Base-by-base conservation (phyloP, 2,113 vertebrate species). In the Nasalis larvatus region DNA sequence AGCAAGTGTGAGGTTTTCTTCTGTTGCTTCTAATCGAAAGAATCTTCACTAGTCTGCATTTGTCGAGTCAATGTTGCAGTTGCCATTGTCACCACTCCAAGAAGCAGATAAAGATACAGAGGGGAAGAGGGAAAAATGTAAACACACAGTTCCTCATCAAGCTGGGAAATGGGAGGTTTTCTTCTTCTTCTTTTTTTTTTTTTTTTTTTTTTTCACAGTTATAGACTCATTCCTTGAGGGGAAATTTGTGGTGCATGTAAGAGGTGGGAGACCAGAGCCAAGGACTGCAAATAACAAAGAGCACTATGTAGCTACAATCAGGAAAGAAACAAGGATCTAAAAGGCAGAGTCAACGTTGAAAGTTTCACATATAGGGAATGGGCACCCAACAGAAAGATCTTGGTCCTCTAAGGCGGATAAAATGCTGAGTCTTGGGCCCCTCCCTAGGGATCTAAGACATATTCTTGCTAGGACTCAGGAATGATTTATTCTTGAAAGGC, bases 1-100 rank as follows among this genome's bases (percentile, higher is more conserved):
- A 87, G 47, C 47, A 69, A 91, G 30, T 77, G 35, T 86, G 82
- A 93, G 11, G 0, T 66, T 93, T 95, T 95, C 56, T 93, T 86
- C 42, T 86, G n/a, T 78, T 81, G 47, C 47, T 91, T 95, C 83
- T 56, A 92, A 66, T 68, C 47, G 60, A 40, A 76, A 45, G 81
- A 73, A 32, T 45, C 89, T 85, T 68, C 60, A 86, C 16, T 73
- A 37, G 13, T n/a, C 40, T 32, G 32, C 13, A 30, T 81, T 17
- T 81, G 58, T 47, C 11, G 13, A 87, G 47, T 74, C 40, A 47
- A 11, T 18, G 27, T 85, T 86, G 89, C 63, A 4, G 54, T 40
- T 54, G n/a, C 30, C 56, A 47, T 66, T 8, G 74, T 49, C 14
- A 16, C 40, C 25, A 16, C 37, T 78, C 81, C 56, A 47, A 58